phyloP scores from a whole-genome alignment of 2,888 invertebrate species.

The Pyralis farinalis region DNA sequence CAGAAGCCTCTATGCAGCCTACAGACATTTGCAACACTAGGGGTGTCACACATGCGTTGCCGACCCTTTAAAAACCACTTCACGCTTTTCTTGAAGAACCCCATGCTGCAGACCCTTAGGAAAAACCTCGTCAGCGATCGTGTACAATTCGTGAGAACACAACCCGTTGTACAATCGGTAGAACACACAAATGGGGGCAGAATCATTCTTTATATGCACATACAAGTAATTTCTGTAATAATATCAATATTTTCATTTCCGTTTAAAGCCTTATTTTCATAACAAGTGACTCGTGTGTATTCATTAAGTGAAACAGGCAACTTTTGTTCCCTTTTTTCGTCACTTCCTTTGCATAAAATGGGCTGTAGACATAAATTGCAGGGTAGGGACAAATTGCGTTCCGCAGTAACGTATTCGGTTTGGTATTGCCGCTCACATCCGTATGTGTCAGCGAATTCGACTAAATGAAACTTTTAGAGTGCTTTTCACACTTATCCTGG shows the following conservation, averaged over 20 bases:
- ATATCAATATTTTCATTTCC: background rate
- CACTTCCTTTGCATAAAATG: constrained; percentile 58
- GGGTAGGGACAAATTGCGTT: constrained; percentile 69
- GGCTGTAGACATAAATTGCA: constrained; percentile 67
- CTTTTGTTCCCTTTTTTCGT: constrained; percentile 46
- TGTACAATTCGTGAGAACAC: no score
- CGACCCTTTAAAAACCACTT: no score
- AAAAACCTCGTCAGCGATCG: no score
- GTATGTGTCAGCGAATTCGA: constrained; percentile 50
- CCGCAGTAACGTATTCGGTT: constrained; percentile 59
- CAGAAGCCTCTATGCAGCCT: no score
- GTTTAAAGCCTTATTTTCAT: constrained; percentile 12
- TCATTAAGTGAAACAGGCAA: constrained; percentile 37
- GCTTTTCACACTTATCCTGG: constrained; percentile 49
- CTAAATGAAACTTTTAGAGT: constrained; percentile 59
- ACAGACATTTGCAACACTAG: no score
- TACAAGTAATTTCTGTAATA: no score
- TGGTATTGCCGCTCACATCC: constrained; percentile 46
- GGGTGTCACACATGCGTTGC: no score
- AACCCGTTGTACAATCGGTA: no score
- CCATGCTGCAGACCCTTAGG: no score
- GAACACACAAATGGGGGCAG: no score
- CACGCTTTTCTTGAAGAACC: no score
- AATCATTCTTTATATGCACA: no score
- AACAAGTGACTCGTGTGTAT: constrained; percentile 32